phyloP scores from a whole-genome alignment of 2,113 vertebrate species.

The Antechinus flavipes region DNA sequence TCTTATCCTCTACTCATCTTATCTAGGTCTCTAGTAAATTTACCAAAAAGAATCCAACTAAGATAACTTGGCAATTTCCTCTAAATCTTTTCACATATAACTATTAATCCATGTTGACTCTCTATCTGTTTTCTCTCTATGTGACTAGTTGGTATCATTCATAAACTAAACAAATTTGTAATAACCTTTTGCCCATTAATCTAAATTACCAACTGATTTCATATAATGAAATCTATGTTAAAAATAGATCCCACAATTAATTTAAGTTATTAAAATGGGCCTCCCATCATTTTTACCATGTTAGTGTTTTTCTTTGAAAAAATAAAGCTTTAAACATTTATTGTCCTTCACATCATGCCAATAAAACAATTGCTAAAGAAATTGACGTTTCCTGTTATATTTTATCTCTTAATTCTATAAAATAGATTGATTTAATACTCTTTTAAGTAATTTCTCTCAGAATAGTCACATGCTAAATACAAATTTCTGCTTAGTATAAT shows the following conservation, averaged over 20 bases:
- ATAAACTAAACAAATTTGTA: not conserved
- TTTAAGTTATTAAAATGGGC: not conserved
- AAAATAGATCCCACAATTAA: slow-evolving; percentile 22
- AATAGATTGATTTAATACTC: not conserved
- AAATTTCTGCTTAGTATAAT: not conserved
- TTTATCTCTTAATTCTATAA: slow-evolving; percentile 42
- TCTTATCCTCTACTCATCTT: not conserved
- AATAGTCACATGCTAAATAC: not conserved
- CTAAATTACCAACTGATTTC: not conserved
- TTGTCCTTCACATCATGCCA: slow-evolving; percentile 9
- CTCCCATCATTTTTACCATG: not conserved
- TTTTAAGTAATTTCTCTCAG: not conserved
- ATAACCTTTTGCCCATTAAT: not conserved
- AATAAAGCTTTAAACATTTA: not conserved
- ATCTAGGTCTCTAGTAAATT: not conserved
- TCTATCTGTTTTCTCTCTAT: not conserved
- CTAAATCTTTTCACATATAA: not conserved
- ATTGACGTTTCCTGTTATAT: slow-evolving; percentile 16
- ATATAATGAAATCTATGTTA: not conserved
- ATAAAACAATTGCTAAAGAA: not conserved
- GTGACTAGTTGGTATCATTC: not conserved
- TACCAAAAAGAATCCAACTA: not conserved
- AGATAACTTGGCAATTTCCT: not conserved
- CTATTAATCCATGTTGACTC: not conserved
- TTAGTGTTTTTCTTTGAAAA: not conserved